Base-by-base conservation (phyloP, 2,113 vertebrate species). In the Manacus vitellinus region DNA sequence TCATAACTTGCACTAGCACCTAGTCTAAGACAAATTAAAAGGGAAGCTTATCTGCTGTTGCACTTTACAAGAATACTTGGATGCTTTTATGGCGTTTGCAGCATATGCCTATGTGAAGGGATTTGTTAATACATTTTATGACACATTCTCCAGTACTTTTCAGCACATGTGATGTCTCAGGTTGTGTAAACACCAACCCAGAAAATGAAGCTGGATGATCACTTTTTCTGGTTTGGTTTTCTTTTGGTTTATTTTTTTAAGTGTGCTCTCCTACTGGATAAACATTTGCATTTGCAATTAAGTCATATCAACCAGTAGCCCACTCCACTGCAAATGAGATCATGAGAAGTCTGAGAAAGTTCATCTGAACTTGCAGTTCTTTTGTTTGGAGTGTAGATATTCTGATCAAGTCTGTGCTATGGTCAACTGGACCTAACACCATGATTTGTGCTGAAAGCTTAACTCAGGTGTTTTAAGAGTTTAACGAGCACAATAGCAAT, bases 11-110 rank as follows among this genome's bases (percentile, higher is more conserved):
- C 77, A 56, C 83, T 75, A 89, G 75, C 74, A 59, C 76, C 92
- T 75, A 78, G 65, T 71, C 51, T 70, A 39, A 78, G 83, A 92
- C 89, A 89, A 94, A 97, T 75, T 74, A 81, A 73, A 78, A 84
- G 52, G 58, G 52, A 58, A 81, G 28, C 85, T 88, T 92, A 27
- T 84, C 82, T 81, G 63, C 85, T 78, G 1, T 12, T 78, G 47
- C 43, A 75, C 63, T 90, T 84, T 72, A 68, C 63, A 94, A 73
- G 49, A 89, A 59, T n/a, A 72, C 68, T 21, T 77, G 55, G 19
- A 35, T 74, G 83, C 55, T 86, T 83, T 88, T 89, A 84, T 91
- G 61, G 33, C 33, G 44, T 93, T 77, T 85, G 43, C 55, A 86
- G 39, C 10, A 1, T 37, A 86, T 72, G 70, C 33, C 47, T 74